Evolutionary conservation across 2,888 invertebrate genomes (phyloP).

Genomic region (Buathra laborator): DNA sequence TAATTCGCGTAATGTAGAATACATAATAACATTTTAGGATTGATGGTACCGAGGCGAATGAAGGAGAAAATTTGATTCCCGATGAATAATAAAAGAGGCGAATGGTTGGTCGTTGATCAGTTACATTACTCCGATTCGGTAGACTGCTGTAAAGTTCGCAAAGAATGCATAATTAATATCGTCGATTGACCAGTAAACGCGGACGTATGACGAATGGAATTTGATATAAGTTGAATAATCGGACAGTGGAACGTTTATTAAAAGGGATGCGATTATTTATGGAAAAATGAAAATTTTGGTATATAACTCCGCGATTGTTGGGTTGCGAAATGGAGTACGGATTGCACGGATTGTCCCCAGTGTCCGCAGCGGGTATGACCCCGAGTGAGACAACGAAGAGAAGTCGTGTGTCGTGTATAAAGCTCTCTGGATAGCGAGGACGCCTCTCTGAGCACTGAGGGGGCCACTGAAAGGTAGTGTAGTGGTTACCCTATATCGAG

Average conservation of each 20-base stretch:
- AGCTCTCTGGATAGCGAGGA: slow-evolving; percentile 37
- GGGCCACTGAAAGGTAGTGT: slow-evolving; percentile 27
- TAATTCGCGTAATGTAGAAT: neutral
- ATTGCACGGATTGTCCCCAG: slow-evolving; percentile 29
- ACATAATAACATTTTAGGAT: neutral
- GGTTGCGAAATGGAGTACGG: slow-evolving; percentile 7
- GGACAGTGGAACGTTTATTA: neutral
- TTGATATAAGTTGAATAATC: neutral
- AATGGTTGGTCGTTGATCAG: no score
- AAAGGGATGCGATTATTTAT: neutral
- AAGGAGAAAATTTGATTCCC: neutral
- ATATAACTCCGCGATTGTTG: neutral
- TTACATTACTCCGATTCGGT: neutral
- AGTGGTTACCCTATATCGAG: slow-evolving; percentile 8
- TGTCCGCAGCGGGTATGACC: slow-evolving; percentile 20
- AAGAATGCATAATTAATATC: no score
- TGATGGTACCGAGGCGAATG: neutral
- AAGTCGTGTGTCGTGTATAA: slow-evolving; percentile 16
- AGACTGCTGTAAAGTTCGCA: no score
- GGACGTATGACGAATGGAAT: no score
- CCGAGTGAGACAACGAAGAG: slow-evolving; percentile 2
- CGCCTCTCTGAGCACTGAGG: slow-evolving; percentile 15
- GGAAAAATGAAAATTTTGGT: slow-evolving; percentile 3
- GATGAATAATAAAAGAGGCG: neutral
- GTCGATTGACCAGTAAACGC: no score